phyloP scores from a whole-genome alignment of 2,797 vertebrate genomes.

The Lycodopsis pacificus region DNA sequence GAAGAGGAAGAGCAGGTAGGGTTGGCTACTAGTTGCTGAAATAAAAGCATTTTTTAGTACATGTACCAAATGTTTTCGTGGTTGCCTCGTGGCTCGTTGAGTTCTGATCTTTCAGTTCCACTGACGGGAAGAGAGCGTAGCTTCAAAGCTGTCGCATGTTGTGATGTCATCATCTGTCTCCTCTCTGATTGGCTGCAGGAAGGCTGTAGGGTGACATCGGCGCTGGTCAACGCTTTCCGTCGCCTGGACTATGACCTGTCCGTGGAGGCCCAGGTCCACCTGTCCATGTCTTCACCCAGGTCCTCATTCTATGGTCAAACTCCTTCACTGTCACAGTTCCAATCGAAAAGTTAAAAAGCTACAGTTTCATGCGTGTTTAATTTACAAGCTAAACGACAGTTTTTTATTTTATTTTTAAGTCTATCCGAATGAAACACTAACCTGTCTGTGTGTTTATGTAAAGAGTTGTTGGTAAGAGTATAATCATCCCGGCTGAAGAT shows the following conservation, averaged over 20 bases:
- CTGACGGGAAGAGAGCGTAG: neutral
- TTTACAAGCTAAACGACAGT: neutral
- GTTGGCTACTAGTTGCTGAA: neutral
- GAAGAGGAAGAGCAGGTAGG: conserved; percentile 33
- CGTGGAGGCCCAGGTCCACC: conserved; percentile 77
- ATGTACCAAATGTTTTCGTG: too few species aligned
- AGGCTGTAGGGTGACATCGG: conserved; percentile 36
- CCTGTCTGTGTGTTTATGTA: neutral
- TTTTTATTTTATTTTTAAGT: too few species aligned
- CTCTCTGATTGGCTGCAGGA: conserved; percentile 55
- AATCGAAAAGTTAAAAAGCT: neutral
- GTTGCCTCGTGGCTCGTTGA: too few species aligned
- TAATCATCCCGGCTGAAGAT: too few species aligned
- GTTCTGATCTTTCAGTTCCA: neutral
- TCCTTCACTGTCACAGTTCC: neutral
- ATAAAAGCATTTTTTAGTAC: too few species aligned
- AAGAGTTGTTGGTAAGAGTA: too few species aligned
- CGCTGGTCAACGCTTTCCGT: conserved; percentile 70
- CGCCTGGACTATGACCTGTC: conserved; percentile 80
- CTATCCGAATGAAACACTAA: too few species aligned
- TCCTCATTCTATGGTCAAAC: neutral
- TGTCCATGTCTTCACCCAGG: conserved; percentile 61
- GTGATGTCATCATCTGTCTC: conserved; percentile 10
- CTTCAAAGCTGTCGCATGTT: neutral
- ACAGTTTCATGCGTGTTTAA: neutral